phyloP scores from a whole-genome alignment of 2,113 vertebrate species.

The Mormyrus iriodes region DNA sequence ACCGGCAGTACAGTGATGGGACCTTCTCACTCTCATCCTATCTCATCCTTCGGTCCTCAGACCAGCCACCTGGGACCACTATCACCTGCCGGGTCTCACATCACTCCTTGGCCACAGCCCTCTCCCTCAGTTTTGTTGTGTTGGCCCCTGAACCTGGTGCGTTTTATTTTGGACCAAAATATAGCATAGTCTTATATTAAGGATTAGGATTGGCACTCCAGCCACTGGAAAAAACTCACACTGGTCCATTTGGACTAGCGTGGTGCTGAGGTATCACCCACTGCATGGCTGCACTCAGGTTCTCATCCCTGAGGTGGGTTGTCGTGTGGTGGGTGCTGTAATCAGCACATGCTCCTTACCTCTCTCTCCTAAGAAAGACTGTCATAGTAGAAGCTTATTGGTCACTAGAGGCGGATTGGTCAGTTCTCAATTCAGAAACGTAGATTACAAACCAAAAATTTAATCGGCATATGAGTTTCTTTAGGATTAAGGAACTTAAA shows the following conservation, averaged over 20 bases:
- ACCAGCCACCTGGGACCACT: slow-evolving; percentile 44
- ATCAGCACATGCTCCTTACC: too few relatives aligned
- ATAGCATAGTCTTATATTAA: too few relatives aligned
- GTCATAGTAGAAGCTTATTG: not conserved
- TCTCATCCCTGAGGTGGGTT: too few relatives aligned
- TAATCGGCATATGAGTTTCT: not conserved
- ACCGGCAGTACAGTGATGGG: slow-evolving; percentile 60
- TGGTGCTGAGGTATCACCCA: too few relatives aligned
- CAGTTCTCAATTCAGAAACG: not conserved
- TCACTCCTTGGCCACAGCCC: slow-evolving; percentile 34
- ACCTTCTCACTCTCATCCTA: slow-evolving; percentile 67
- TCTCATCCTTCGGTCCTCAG: slow-evolving; percentile 45
- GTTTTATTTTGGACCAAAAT: not conserved
- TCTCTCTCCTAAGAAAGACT: too few relatives aligned
- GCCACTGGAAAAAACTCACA: too few relatives aligned
- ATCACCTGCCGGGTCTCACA: slow-evolving; percentile 72
- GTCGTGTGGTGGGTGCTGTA: too few relatives aligned
- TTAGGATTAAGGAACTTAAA: not conserved
- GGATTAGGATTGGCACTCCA: too few relatives aligned
- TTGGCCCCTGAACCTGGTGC: slow-evolving; percentile 45
- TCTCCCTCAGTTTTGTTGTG: slow-evolving; percentile 43
- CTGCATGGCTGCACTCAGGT: too few relatives aligned
- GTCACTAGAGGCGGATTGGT: not conserved
- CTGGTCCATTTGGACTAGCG: too few relatives aligned
- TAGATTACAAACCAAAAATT: not conserved